Base-by-base conservation (phyloP, 2,113 vertebrate species). In the Oxyura jamaicensis region DNA sequence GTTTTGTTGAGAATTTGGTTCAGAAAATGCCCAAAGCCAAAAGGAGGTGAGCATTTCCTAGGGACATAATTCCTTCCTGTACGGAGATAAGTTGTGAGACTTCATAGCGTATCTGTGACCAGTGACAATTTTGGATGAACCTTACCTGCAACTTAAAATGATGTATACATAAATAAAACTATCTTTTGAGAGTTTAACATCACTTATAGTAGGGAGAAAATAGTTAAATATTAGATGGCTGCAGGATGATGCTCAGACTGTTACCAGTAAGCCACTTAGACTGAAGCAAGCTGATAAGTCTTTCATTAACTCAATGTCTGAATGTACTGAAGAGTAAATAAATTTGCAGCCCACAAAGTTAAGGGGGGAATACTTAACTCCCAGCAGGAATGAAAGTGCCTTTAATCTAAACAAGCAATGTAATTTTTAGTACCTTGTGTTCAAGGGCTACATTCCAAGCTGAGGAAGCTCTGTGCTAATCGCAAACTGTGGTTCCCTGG, bases 381-480 rank as follows among this genome's bases (percentile, higher is more conserved):
- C 60, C 78, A 90, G 55, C 82, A 86, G 82, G 46, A 95, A 77
- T 52, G 55, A 74, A 74, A 91, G 66, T 72, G 60, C 33, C 56
- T 95, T 96, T 95, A 93, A 86, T 96, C 75, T 96, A 50, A 95
- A 66, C 39, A 85, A 73, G 42, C 78, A 63, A 33, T 86, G 66
- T 72, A 74, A 60, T 91, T 85, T 76, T 88, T 90, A 73, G 85
- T 83, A 67, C 63, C 55, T 77, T 63, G 36, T 75, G 39, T 93
- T 74, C 46, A 83, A 63, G 76, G 56, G 11, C 88, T 91, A 29
- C 2, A 1, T 65, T 93, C 53, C 53, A 78, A 72, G 33, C 56
- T 65, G 68, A 75, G 85, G 73, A 77, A 90, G 83, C 22, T 86
- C 42, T 72, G 0, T 3, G 3, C n/a, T 90, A 65, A 67, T 88